Evolutionary conservation across 92 coral and sea anemone genomes (phyloP), one percentile per base, ranked within the genome.

Genomic region (Porites lobata): DNA sequence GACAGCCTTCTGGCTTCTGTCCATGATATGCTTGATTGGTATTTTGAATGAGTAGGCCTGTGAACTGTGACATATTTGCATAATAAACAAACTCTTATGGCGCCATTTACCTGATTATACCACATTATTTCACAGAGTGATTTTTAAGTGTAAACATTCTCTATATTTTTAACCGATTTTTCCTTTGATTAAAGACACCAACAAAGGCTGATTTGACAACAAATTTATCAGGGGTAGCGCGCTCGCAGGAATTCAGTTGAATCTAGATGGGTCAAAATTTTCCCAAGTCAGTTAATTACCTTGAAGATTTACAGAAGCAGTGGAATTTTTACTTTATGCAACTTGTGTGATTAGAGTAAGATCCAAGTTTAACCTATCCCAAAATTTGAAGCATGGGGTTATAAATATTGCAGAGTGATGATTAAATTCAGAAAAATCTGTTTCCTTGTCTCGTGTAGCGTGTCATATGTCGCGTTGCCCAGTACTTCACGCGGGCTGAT

Each of bases 381-480:
- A 13, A 72, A 72, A 43, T n/a, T 72, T 14, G 22, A 56, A 17
- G 58, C 57, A 69, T 54, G 8, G 17, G 53, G 75, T 69, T 10
- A 81, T 81, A 22, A 81, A 81, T 81, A 69, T 69, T 81, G 64
- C 76, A 81, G 9, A 50, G 50, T 1, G 52, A 64, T 9, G 51
- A 54, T 79, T 57, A 77, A 77, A 54, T 69, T 69, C 56, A 26
- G 32, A 68, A 70, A 22, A 70, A 22, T 69, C 29, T 22, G 53
- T n/a, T 18, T 53, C 62, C 8, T 72, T 10, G n/a, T 59, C 62
- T 78, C 65, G 6, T 78, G 15, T 9, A 53, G 50, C 64, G 85
- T 52, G 76, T 69, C 86, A 61, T 51, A 76, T 52, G 76, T 69
- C 86, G n/a, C 8, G 65, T 81, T 81, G 69, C 74, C 51, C 77